These are phyloP conservation scores for Drosophila punjabiensis DNA, from an alignment of 1,140 invertebrate genomes.

Conservation along the genomic window DNA sequence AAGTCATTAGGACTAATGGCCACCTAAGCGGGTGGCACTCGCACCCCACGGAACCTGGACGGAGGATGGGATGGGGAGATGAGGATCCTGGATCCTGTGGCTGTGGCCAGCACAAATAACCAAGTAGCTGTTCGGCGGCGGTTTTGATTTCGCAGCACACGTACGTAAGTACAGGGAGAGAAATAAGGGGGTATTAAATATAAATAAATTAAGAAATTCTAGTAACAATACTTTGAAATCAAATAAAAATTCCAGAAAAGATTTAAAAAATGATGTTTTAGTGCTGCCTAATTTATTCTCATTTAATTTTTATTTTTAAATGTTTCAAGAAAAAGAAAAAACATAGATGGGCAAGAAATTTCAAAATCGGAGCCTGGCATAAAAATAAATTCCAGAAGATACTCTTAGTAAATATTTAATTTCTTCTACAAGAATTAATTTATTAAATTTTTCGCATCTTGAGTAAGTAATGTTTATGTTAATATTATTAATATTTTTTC, in stretches of 20 bases:
- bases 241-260: too few species aligned
- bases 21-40: slow-evolving; percentile 49
- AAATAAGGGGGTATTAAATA: neutral
- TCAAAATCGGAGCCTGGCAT: neutral
- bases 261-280: too few species aligned
- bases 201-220: neutral
- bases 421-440: neutral
- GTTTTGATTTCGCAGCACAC: slow-evolving; percentile 71
- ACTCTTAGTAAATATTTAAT: neutral
- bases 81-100: slow-evolving; percentile 46
- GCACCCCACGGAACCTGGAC: too few species aligned
- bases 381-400: too few species aligned
- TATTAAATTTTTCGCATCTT: neutral
- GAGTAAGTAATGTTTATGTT: neutral
- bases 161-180: slow-evolving; percentile 8
- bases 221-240: too few species aligned
- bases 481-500: neutral
- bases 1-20: slow-evolving; percentile 82
- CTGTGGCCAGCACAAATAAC: slow-evolving; percentile 60
- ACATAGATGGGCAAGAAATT: neutral
- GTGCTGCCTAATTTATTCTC: too few species aligned
- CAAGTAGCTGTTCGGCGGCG: slow-evolving; percentile 60
- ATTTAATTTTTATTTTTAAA: too few species aligned
- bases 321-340: too few species aligned
- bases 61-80: slow-evolving; percentile 4